Percentiles rank a stretch among this genome's conserved stretches.
These are phyloP conservation scores for Acronicta psi DNA, from an alignment of 2,888 invertebrate genomes.

Conservation along the genomic window DNA sequence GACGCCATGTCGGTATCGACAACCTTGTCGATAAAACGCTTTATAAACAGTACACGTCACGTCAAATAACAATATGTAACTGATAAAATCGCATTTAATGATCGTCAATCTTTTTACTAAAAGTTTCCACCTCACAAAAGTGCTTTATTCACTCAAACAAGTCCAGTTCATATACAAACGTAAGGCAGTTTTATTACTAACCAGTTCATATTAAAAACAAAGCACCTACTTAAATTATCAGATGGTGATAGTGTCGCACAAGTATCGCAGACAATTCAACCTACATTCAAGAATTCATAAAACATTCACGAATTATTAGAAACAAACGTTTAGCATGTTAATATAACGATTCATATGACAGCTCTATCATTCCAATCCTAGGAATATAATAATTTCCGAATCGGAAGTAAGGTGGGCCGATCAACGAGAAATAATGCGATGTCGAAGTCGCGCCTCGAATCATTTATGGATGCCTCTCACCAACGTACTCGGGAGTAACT, in stretches of 20 bases:
- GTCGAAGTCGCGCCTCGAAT: conserved; percentile 86
- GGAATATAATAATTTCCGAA: conserved; percentile 88
- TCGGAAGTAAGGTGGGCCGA: conserved; percentile 87
- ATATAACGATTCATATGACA: conserved; percentile 75
- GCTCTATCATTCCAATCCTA: conserved; percentile 78
- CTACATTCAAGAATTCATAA: conserved; percentile 73
- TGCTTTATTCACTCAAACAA: conserved; percentile 18
- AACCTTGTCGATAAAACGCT: conserved; percentile 50
- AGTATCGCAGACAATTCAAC: conserved; percentile 65
- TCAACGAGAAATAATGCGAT: conserved; percentile 86
- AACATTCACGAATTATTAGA: conserved; percentile 75
- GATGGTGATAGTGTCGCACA: conserved; percentile 43
- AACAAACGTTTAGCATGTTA: conserved; percentile 77
- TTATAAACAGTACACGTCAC: conserved; percentile 55
- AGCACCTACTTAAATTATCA: conserved; percentile 39
- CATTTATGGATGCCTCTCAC: conserved; percentile 80
- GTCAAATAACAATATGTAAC: conserved; percentile 51
- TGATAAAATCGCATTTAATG: conserved; percentile 39
- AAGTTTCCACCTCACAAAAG: conserved; percentile 25
- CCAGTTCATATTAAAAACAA: conserved; percentile 35
- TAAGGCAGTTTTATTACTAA: conserved; percentile 32
- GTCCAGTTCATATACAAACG: conserved; percentile 15
- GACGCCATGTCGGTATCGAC: conserved; percentile 57
- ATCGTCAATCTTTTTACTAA: conserved; percentile 30
- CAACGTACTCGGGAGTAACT: conserved; percentile 48